Conservation (phyloP, 2,888 invertebrate species). For the Drosophila conformis region DNA sequence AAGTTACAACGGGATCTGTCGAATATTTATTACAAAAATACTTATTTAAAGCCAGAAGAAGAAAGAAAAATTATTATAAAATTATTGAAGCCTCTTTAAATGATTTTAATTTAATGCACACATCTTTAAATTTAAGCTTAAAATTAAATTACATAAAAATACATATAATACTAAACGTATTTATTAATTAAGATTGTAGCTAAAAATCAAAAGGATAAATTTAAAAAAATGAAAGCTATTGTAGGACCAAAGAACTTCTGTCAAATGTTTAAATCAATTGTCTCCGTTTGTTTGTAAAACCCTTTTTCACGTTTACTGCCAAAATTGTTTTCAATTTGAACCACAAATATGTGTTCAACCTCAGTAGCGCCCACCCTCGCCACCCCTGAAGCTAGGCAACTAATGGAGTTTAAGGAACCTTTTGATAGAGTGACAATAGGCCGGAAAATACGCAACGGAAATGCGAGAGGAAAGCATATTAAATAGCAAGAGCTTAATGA, state of each 20-base stretch:
- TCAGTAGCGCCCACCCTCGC: not conserved
- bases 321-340: constrained; percentile 64
- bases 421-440: constrained; percentile 70
- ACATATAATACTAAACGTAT: not conserved
- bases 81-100: too few relatives aligned
- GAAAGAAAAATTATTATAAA: not conserved
- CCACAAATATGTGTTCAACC: constrained; percentile 44
- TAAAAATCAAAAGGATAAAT: not conserved
- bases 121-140: not conserved
- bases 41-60: not conserved
- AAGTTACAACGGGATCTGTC: constrained; percentile 33
- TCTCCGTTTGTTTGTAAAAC: constrained; percentile 57
- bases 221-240: not conserved
- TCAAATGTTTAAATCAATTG: constrained; percentile 9
- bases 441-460: constrained; percentile 57
- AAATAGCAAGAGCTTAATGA: constrained; percentile 78
- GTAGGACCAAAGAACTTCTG: not conserved
- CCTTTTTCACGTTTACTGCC: constrained; percentile 36
- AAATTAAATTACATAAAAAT: not conserved
- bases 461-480: constrained; percentile 69
- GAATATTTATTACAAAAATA: not conserved
- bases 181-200: not conserved
- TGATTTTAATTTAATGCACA: not conserved
- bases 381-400: constrained; percentile 1
- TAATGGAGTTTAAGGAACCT: constrained; percentile 53